Evolutionary conservation across 35 echinoderm and acorn worm genomes (phyloP).

Genomic region (Diadema setosum): DNA sequence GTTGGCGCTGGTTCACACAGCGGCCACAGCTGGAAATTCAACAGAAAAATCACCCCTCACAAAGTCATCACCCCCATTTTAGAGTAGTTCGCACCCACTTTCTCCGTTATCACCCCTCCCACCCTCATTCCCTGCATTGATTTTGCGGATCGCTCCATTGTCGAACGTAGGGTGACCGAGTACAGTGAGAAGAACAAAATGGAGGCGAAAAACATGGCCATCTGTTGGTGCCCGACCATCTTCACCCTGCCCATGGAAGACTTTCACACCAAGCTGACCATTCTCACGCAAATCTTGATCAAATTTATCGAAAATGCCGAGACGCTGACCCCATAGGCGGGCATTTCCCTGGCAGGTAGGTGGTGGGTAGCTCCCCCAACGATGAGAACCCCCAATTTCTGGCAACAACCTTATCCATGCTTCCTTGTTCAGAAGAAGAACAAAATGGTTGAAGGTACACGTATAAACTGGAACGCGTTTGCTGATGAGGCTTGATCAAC

Average conservation of each 20-base stretch:
- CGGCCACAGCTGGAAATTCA: too few species aligned
- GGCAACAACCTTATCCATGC: background rate
- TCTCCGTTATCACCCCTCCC: too few species aligned
- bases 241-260: constrained; percentile 13
- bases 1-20: too few species aligned
- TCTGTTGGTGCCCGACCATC: constrained; percentile 93
- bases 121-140: too few species aligned
- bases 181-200: constrained; percentile 72
- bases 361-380: background rate
- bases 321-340: background rate
- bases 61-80: too few species aligned
- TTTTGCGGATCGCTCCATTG: constrained; percentile 22
- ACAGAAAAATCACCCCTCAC: too few species aligned
- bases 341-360: background rate
- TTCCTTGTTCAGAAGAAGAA: background rate
- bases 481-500: too few species aligned
- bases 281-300: background rate
- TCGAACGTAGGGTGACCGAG: constrained; percentile 59
- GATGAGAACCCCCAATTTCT: background rate
- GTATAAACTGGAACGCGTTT: too few species aligned
- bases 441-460: too few species aligned
- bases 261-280: background rate
- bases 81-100: too few species aligned
- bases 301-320: background rate
- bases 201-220: constrained; percentile 78